Evolutionary conservation across 2,113 vertebrate species (phyloP), one percentile per base, ranked within the genome.

Genomic region (Vombatus ursinus): DNA sequence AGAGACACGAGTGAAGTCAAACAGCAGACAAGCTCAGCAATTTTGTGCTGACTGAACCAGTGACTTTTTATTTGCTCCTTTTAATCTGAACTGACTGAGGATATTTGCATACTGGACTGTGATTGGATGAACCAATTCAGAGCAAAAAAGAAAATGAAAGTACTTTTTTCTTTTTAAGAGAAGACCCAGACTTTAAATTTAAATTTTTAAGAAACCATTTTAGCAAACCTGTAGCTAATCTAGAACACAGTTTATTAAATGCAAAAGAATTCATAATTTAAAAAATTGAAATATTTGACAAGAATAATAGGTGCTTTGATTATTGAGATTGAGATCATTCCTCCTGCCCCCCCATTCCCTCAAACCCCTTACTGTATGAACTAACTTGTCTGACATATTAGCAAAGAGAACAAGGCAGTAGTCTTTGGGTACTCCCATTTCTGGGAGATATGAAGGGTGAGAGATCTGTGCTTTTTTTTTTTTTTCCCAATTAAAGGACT

Each of bases 41-140:
- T 98, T 98, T 98, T 98, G 96, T 97, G 98, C 98, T 97, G 97
- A 96, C 98, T 97, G 98, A 98, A 98, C 98, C 92, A 95, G 98
- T 97, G 96, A 97, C 97, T 98, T 98, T 49, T 52, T 98, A 98
- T 98, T 98, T 98, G 97, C 98, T 97, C 97, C 98, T 98, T 98
- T 98, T 98, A 98, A 98, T 98, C 97, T 97, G 97, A 96, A 96
- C 91, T 84, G 97, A 96, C 96, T 96, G 97, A 97, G 96, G 97
- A 94, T 97, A 99, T 99, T 99, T 99, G 99, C 99, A 99, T 99
- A 98, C 96, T 94, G 95, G 97, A 92, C 97, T 97, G 95, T 96
- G 98, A 99, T 99, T 99, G 99, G 99, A 97, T 97, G 98, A 97
- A 97, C 97, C 96, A 98, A 97, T 96, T 98, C 94, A 53, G 95